Evolutionary conservation across 2,888 invertebrate genomes (phyloP).

Genomic region (Nomada goodeniana): DNA sequence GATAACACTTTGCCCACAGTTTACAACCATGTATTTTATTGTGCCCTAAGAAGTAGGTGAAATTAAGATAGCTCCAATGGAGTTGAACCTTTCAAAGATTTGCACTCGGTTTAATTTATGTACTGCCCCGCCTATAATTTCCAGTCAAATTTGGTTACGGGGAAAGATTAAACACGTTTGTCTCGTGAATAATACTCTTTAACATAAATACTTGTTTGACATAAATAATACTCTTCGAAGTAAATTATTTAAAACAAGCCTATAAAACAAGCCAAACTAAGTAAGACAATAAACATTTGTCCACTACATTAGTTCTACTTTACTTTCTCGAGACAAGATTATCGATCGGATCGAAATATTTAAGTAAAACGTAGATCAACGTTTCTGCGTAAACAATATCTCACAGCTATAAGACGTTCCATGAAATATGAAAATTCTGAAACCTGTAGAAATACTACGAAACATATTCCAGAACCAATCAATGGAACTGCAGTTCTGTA

Average conservation of each 20-base stretch:
- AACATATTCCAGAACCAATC: too few relatives aligned
- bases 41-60: background rate
- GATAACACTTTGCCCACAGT: background rate
- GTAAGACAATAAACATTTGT: background rate
- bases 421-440: constrained; percentile 57
- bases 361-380: background rate
- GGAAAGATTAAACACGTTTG: too few relatives aligned
- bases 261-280: too few relatives aligned
- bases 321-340: too few relatives aligned
- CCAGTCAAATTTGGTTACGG: too few relatives aligned
- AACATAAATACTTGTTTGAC: too few relatives aligned
- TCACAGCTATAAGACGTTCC: constrained; percentile 53
- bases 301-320: background rate
- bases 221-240: too few relatives aligned
- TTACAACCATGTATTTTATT: background rate
- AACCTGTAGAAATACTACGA: constrained; percentile 1
- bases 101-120: background rate
- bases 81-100: background rate
- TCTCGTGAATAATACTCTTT: too few relatives aligned
- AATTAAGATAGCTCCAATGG: background rate
- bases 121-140: too few relatives aligned
- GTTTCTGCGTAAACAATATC: constrained; percentile 6
- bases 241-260: too few relatives aligned
- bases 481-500: too few relatives aligned
- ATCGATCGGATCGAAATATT: too few relatives aligned